Conservation (phyloP, 2,888 invertebrate genomes). For the Drosophila longiperda region DNA sequence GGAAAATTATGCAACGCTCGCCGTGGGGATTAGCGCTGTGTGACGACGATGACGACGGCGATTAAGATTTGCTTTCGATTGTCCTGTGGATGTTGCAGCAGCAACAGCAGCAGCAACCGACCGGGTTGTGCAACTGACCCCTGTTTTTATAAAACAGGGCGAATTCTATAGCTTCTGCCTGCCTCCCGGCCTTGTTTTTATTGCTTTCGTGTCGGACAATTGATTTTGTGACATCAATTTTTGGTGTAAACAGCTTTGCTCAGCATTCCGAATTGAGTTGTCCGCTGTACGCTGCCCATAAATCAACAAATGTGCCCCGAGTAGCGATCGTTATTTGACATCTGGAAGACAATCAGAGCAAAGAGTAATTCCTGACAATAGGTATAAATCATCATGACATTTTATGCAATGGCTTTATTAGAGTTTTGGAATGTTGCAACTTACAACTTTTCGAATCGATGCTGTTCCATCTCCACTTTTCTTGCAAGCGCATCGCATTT, state of each 20-base stretch:
- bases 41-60: slow-evolving; percentile 12
- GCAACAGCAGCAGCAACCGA: background rate
- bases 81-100: slow-evolving; percentile 22
- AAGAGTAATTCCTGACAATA: slow-evolving; percentile 3
- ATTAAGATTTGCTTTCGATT: slow-evolving; percentile 27
- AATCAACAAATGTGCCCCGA: slow-evolving; percentile 25
- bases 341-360: background rate
- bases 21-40: slow-evolving; percentile 43
- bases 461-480: background rate
- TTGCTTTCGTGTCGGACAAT: slow-evolving; percentile 72
- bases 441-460: background rate
- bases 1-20: slow-evolving; percentile 71
- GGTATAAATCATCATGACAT: background rate
- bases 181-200: slow-evolving; percentile 57
- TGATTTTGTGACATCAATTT: slow-evolving; percentile 75
- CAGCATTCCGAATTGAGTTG: slow-evolving; percentile 51
- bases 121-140: slow-evolving; percentile 41
- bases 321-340: background rate
- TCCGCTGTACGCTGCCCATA: slow-evolving; percentile 20
- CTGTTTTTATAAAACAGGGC: slow-evolving; percentile 12
- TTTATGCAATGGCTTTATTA: background rate
- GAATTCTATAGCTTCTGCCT: background rate
- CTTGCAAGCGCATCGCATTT: background rate
- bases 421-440: background rate
- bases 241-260: slow-evolving; percentile 73